A percentile compares a stretch with the other conserved stretches of the same genome.
Evolutionary conservation across 2,113 vertebrate species (phyloP).

Genomic region (Proteles cristata): DNA sequence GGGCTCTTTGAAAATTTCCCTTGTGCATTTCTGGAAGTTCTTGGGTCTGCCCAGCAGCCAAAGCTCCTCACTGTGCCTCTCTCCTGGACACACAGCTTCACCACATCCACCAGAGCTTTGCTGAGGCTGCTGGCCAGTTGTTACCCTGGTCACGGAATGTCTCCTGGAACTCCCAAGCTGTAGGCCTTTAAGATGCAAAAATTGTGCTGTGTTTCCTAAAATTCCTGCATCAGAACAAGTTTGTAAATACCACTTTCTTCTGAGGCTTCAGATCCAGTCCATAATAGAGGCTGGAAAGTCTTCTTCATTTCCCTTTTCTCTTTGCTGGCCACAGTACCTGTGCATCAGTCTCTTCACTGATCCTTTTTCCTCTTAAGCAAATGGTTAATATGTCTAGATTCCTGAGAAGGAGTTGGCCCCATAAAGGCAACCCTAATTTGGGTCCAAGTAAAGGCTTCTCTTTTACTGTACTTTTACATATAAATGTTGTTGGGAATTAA

Average conservation of each 20-base stretch:
- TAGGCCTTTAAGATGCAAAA: not conserved
- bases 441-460: not conserved
- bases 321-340: not conserved
- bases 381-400: not conserved
- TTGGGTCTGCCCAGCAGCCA: not conserved
- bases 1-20: not conserved
- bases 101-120: not conserved
- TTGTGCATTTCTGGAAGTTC: not conserved
- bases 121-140: not conserved
- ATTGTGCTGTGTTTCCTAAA: not conserved
- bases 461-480: not conserved
- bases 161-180: not conserved
- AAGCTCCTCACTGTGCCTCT: not conserved
- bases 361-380: not conserved
- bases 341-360: not conserved
- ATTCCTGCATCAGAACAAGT: not conserved
- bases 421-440: not conserved
- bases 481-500: not conserved
- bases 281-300: not conserved
- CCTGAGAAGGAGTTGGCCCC: not conserved
- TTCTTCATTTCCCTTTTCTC: not conserved
- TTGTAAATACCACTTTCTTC: not conserved
- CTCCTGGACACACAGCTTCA: not conserved
- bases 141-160: rapidly evolving
- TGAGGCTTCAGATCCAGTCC: not conserved